Evolutionary conservation across 2,113 vertebrate genomes (phyloP).

Genomic region (Orientallactaga bullata): DNA sequence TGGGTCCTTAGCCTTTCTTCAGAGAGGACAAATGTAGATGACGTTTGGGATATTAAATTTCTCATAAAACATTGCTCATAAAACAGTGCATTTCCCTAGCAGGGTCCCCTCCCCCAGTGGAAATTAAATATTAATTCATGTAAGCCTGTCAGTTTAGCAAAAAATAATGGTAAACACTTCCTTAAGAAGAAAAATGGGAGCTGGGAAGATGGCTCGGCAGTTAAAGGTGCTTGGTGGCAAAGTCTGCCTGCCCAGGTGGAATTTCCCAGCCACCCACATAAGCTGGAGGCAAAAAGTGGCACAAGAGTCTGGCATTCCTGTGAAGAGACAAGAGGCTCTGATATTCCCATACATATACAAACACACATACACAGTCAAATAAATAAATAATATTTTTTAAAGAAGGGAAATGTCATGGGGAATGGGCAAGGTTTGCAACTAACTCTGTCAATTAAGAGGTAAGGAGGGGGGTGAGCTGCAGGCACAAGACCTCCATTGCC

Average conservation of each 20-base stretch:
- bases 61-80: neutral
- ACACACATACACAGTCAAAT: no score
- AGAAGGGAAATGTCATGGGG: neutral
- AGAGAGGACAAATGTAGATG: neutral
- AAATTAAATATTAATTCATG: conserved; percentile 26
- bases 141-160: neutral
- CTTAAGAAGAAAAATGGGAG: neutral
- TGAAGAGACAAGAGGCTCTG: no score
- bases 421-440: neutral
- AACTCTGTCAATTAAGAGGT: neutral
- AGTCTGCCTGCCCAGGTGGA: no score
- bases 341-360: no score
- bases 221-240: no score
- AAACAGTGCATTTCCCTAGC: conserved; percentile 14
- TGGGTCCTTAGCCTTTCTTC: neutral
- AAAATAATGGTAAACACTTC: neutral
- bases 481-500: neutral
- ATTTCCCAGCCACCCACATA: no score
- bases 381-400: no score
- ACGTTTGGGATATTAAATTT: neutral
- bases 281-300: no score
- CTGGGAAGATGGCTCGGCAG: no score
- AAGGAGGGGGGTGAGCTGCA: neutral
- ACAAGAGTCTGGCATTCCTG: no score
- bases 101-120: neutral